Evolutionary conservation across 2,797 vertebrate genomes (phyloP).

Genomic region (Cyprinodon diabolis): DNA sequence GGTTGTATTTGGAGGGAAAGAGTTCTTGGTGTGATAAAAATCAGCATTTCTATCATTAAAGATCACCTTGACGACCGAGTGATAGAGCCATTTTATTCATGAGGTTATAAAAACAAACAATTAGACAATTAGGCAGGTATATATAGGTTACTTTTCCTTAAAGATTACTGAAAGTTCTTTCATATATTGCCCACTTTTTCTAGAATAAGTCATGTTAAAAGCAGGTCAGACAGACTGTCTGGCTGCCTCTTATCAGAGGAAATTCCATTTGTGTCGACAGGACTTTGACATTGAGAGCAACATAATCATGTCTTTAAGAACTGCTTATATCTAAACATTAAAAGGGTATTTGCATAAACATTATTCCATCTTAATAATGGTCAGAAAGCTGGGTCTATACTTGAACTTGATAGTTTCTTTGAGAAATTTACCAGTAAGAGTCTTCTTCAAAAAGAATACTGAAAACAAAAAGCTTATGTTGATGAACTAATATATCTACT

Average conservation of each 20-base stretch:
- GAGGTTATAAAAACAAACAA: background rate
- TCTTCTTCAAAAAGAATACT: conserved; percentile 9
- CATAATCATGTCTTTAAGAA: conserved; percentile 21
- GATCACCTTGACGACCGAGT: conserved; percentile 25
- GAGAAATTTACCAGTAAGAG: conserved; percentile 4
- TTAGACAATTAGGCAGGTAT: background rate
- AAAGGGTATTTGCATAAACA: conserved; percentile 12
- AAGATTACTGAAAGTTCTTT: background rate
- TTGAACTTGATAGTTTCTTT: conserved; percentile 1
- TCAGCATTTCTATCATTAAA: conserved; percentile 26
- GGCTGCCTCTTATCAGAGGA: conserved; percentile 28
- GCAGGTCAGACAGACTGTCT: conserved; percentile 29
- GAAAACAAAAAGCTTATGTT: background rate
- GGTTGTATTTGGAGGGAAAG: conserved; percentile 60
- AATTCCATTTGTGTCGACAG: conserved; percentile 34
- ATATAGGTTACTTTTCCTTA: background rate
- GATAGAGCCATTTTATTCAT: background rate
- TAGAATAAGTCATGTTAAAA: conserved; percentile 29
- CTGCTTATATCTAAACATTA: conserved; percentile 21
- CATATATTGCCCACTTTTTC: conserved; percentile 9
- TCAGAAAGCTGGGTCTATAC: conserved; percentile 10
- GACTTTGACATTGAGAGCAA: conserved; percentile 25
- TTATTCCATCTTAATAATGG: conserved; percentile 1
- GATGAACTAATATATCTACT: conserved; percentile 7
- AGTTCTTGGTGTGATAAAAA: conserved; percentile 47